Evolutionary conservation across 1,140 invertebrate species (phyloP).

Genomic region (Cephus cinctus): DNA sequence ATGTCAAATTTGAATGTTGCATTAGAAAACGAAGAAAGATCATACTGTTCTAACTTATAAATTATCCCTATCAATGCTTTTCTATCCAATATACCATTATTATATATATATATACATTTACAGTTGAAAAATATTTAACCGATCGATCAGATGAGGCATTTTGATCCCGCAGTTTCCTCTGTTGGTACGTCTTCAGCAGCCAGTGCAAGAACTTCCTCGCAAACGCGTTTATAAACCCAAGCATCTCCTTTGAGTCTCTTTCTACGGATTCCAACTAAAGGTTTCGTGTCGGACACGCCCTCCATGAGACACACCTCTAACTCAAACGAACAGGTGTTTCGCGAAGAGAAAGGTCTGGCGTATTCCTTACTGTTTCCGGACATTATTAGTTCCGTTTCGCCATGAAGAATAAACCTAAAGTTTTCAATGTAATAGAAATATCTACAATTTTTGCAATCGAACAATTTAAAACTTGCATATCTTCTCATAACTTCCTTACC

Average conservation of each 20-base stretch:
- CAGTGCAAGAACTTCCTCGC: slow-evolving; percentile 75
- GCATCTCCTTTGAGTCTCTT: slow-evolving; percentile 81
- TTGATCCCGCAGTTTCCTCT: slow-evolving; percentile 32
- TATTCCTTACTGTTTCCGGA: slow-evolving; percentile 24
- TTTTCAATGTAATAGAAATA: too few species aligned
- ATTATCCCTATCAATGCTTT: too few species aligned
- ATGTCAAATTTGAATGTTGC: too few species aligned
- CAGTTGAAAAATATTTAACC: too few species aligned
- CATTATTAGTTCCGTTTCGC: slow-evolving; percentile 55
- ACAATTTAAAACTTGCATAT: too few species aligned
- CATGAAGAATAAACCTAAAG: slow-evolving; percentile 70
- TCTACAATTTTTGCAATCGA: too few species aligned
- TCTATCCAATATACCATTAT: too few species aligned
- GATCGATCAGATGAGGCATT: slow-evolving; percentile 45
- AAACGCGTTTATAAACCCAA: slow-evolving; percentile 85
- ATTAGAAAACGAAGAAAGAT: too few species aligned
- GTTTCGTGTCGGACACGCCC: slow-evolving; percentile 37
- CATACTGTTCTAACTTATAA: too few species aligned
- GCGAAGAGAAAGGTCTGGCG: slow-evolving; percentile 30
- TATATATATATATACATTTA: too few species aligned
- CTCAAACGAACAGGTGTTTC: slow-evolving; percentile 70
- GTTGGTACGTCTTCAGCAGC: slow-evolving; percentile 49
- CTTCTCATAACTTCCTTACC: slow-evolving; percentile 57
- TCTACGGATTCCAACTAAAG: slow-evolving; percentile 69
- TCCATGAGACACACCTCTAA: slow-evolving; percentile 73